phyloP scores from a whole-genome alignment of 2,888 invertebrate genomes.

The Coleophora deauratella region DNA sequence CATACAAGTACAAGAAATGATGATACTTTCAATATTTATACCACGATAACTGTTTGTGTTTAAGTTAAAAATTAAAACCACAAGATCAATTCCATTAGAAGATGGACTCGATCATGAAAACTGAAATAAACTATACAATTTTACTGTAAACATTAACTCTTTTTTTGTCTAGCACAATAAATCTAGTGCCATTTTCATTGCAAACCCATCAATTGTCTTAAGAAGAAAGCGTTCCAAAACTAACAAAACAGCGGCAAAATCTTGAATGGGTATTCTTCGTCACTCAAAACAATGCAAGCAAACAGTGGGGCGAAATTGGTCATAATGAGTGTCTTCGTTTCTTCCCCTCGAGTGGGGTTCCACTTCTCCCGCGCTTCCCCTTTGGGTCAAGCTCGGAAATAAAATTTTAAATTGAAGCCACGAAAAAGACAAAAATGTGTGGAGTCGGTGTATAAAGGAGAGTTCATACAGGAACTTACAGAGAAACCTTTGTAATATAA shows the following conservation, averaged over 20 bases:
- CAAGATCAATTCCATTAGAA: no score
- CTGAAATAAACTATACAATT: no score
- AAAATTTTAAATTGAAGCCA: constrained; percentile 67
- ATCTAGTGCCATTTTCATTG: no score
- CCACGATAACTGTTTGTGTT: no score
- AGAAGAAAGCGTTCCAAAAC: constrained; percentile 15
- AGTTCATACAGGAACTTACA: constrained; percentile 12
- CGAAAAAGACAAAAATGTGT: constrained; percentile 61
- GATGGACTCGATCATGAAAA: no score
- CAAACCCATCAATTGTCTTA: constrained; percentile 11
- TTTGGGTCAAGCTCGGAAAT: constrained; percentile 62
- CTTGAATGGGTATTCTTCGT: neutral
- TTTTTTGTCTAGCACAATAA: no score
- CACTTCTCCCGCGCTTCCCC: constrained; percentile 28
- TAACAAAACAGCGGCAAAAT: constrained; percentile 1
- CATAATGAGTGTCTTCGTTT: constrained; percentile 61
- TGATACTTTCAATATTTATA: no score
- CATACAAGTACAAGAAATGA: no score
- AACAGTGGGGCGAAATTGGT: constrained; percentile 65
- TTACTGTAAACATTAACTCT: no score
- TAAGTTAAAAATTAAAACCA: no score
- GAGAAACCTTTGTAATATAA: neutral
- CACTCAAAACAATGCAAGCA: constrained; percentile 20
- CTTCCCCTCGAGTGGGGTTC: constrained; percentile 18
- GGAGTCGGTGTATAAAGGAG: constrained; percentile 28